phyloP scores from a whole-genome alignment of 2,888 invertebrate genomes.

The Crocallis elinguaria region DNA sequence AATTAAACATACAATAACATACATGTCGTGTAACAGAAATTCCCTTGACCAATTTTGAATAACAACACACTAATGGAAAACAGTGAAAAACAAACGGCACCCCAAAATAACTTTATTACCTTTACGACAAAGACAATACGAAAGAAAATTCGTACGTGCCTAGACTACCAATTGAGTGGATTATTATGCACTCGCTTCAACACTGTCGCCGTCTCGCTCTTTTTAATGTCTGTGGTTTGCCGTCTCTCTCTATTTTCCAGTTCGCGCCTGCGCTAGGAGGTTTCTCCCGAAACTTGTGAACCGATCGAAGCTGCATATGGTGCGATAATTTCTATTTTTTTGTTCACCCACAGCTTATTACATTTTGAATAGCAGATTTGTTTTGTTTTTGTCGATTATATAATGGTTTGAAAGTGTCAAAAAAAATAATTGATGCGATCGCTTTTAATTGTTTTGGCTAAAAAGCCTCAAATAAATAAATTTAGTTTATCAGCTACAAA shows the following conservation, averaged over 20 bases:
- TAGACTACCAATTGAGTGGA: constrained; percentile 62
- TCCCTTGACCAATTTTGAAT: not conserved
- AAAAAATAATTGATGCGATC: too few species aligned
- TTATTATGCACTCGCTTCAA: constrained; percentile 66
- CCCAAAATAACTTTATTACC: constrained; percentile 28
- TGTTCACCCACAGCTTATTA: too few species aligned
- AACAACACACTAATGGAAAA: constrained; percentile 7
- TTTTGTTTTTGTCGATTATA: too few species aligned
- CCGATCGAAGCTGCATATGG: constrained; percentile 73
- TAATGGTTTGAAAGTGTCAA: too few species aligned
- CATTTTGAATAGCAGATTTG: too few species aligned
- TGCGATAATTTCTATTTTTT: constrained; percentile 46
- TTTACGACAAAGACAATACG: constrained; percentile 31
- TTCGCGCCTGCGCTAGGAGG: constrained; percentile 71
- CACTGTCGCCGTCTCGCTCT: constrained; percentile 51
- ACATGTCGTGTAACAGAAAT: too few species aligned
- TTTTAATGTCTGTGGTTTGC: constrained; percentile 41
- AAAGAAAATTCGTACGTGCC: constrained; percentile 64
- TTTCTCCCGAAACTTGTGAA: constrained; percentile 70
- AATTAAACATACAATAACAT: too few species aligned
- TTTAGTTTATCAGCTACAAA: too few species aligned
- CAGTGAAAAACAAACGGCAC: constrained; percentile 17
- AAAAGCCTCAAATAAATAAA: too few species aligned
- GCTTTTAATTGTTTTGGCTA: too few species aligned
- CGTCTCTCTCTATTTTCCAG: constrained; percentile 66